These are phyloP conservation scores for Fundulus diaphanus DNA, from an alignment of 2,797 vertebrate genomes.

Conservation along the genomic window DNA sequence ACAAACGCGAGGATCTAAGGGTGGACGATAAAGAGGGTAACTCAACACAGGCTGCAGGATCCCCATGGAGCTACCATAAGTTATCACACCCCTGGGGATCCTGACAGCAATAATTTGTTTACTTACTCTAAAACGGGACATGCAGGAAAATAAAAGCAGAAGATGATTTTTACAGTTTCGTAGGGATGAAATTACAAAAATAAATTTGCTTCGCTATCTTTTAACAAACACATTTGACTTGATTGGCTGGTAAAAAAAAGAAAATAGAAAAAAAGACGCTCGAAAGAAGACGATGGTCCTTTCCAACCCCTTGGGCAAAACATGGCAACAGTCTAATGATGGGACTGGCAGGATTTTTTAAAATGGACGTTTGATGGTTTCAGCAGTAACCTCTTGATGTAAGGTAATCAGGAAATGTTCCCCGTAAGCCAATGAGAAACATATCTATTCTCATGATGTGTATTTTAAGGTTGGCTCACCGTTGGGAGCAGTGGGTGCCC, in stretches of 20 bases:
- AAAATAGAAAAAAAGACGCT: too few species aligned
- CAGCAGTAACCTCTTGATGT: conserved; percentile 48
- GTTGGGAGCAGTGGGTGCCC: conserved; percentile 37
- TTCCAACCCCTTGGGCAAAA: conserved; percentile 20
- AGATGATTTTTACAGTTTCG: too few species aligned
- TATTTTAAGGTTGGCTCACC: conserved; percentile 71
- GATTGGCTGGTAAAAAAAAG: not conserved
- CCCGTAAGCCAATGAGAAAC: conserved; percentile 49
- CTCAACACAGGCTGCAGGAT: too few species aligned
- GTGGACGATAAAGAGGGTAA: too few species aligned
- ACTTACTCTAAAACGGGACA: too few species aligned
- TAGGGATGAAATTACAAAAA: not conserved
- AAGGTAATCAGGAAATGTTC: conserved; percentile 65
- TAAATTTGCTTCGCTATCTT: not conserved
- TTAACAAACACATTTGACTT: not conserved
- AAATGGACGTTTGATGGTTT: conserved; percentile 47
- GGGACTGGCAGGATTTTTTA: conserved; percentile 20
- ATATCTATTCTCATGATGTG: conserved; percentile 60
- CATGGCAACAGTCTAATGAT: conserved; percentile 15
- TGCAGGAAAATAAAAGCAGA: too few species aligned
- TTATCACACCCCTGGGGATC: too few species aligned
- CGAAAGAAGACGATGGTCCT: not conserved
- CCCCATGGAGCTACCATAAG: too few species aligned
- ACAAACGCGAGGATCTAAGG: too few species aligned
- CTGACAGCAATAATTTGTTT: too few species aligned